Evolutionary conservation across 1,140 invertebrate species (phyloP), one percentile per base, ranked within the genome.

Genomic region (Heliothis virescens): DNA sequence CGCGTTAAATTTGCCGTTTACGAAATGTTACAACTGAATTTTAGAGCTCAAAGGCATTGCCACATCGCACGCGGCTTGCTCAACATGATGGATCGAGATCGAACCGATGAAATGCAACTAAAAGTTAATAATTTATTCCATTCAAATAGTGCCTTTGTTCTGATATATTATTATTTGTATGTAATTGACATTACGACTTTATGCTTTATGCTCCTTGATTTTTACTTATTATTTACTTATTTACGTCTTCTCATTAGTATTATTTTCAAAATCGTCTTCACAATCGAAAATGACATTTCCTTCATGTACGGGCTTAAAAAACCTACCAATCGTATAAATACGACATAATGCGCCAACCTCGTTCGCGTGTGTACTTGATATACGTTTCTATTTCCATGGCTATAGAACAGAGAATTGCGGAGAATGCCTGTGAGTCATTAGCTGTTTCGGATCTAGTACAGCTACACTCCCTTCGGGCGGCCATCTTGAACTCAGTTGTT

Each of bases 11-110:
- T 94, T 89, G 88, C 89, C 86, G 92, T 92, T 94, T 94, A 92
- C 91, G 90, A 94, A 94, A 94, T 90, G 86, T 89, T 90, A 91
- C 88, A 89, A 91, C 87, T 91, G 88, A 92, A 94, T 93, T 92
- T 94, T 92, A 89, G 91, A 92, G 87, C 90, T 90, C 79, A 75
- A 55, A 86, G 86, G 78, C 86, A 90, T 94, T 93, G 91, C 92
- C 85, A 88, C 91, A 94, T 80, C 75, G 87, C 85, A 77, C 79
- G 81, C 76, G 79, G 88, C 86, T 93, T 94, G 87, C 92, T 90
- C 87, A 93, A 94, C 88, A 59, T 72, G 86, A 88, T 87, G 86
- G 85, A 91, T 90, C 84, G 87, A 90, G 87, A 92, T 90, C 85
- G 87, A 86, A 74, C 82, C 86, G 86, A 84, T 88, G 87, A 90